Base-by-base conservation (phyloP, 2,797 vertebrate genomes). In the Sebastes itinus region DNA sequence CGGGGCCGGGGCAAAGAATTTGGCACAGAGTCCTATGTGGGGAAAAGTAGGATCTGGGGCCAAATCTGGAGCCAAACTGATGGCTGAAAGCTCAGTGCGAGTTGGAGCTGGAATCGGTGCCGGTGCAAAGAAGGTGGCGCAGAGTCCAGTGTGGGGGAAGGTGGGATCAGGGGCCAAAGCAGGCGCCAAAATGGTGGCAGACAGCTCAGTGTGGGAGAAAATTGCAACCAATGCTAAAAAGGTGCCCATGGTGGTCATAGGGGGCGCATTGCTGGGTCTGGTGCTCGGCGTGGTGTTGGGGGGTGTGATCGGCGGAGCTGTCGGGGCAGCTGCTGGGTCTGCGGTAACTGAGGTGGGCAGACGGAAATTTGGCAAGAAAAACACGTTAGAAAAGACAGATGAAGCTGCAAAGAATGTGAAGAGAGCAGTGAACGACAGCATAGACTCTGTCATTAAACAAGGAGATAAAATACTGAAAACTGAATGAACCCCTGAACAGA, bases 291-390 rank as follows among this genome's bases (percentile, higher is more conserved):
- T 94, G 49, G 46, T 96, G 80, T 63, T 95, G 4, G 92, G 91
- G 0, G 95, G 95, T 0, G 64, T 79, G 27, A 74, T 94, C 18
- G 96, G 95, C 2, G 96, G 94, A 16, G 95, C 93, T 12, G 69
- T 94, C 0, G 96, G 96, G 2, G 93, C 93, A 27, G 90, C 86
- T 3, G 84, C 92, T 54, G 96, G 96, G 14, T 92, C 94, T 28
- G 93, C 76, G 2, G 80, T 66, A 1, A 80, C 83, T 5, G 96
- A 96, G 80, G 91, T 93, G 56, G 94, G 88, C 33, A 90, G 95
- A 65, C 80, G 87, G 11, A 96, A 92, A 77, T 76, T 94, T 13
- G 14, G 46, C 61, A 91, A 87, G 4, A 90, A 74, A 83, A 85
- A 16, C 38, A 28, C 58, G 0, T 33, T 14, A 13, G 83, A 81